Base-by-base conservation (phyloP, 2,888 invertebrate species). In the Lymantria dispar region DNA sequence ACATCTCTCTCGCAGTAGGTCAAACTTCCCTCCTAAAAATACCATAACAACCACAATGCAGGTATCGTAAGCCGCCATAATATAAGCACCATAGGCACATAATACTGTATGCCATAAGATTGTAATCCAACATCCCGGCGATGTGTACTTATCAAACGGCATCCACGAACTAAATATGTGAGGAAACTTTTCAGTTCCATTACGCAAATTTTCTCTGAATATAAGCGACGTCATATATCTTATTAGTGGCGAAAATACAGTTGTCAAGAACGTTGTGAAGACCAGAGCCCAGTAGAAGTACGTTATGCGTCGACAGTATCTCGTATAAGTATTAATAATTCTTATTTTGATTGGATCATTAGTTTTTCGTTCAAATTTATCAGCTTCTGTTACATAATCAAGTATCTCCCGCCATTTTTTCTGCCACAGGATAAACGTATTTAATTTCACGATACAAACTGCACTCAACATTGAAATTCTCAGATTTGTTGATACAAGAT, bases 101-200 rank as follows among this genome's bases (percentile, higher is more conserved):
- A 83, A 14, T 0, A 68, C 31, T 8, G 59, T 54, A 50, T 89
- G 88, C 79, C 81, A 82, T 0, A 73, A 13, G 7, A 87, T 72
- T 2, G 83, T 85, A 1, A 86, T 66, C 85, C 85, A 89, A 42
- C 67, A 70, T 7, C 87, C 87, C 8, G 87, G 86, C 8, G 70
- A 73, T 33, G 73, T 66, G 47, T 85, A 72, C 48, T 87, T 87
- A 52, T 89, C 80, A 58, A 85, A 75, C 0, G 88, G 87, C 71
- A 83, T 73, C 87, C 87, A 90, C 12, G 88, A 80, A 50, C 85
- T 88, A 38, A 85, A 85, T 15, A 90, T 85, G 43, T 87, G 89
- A 0, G 85, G 85, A 62, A 87, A 89, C 0, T 56, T 33, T 57
- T 83, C 83, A 0, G 77, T 77, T 7, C 83, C 87, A 58, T 83